Conservation (phyloP, 2,113 vertebrate species). For the Aplodontia rufa region DNA sequence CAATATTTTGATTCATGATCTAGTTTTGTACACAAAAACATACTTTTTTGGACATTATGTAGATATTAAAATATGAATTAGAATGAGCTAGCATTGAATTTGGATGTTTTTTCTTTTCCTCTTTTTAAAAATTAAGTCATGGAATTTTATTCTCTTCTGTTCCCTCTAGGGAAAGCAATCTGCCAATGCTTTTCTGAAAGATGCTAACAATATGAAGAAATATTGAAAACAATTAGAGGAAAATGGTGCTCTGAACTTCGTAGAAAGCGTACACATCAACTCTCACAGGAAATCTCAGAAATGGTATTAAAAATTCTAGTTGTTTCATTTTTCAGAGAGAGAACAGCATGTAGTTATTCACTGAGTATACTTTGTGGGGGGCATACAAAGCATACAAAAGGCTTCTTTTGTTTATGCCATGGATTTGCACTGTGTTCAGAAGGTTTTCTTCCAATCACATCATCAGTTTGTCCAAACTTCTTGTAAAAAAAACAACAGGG, state of each 20-base stretch:
- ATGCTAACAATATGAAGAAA: constrained; percentile 79
- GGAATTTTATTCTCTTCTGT: constrained; percentile 48
- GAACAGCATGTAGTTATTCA: constrained; percentile 73
- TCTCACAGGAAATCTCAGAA: constrained; percentile 76
- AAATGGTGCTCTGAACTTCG: constrained; percentile 68
- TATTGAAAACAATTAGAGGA: constrained; percentile 79
- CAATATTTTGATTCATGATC: background rate
- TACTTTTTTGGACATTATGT: constrained; percentile 8
- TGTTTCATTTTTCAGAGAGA: constrained; percentile 56
- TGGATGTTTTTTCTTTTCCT: constrained; percentile 47
- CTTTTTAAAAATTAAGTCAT: constrained; percentile 74
- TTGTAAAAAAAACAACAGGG: constrained; percentile 47
- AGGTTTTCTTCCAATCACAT: constrained; percentile 31
- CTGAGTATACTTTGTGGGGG: background rate
- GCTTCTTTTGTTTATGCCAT: constrained; percentile 30
- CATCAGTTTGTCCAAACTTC: constrained; percentile 69
- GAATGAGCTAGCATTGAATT: background rate
- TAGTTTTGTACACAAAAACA: background rate
- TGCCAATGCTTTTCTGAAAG: constrained; percentile 74
- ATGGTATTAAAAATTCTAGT: constrained; percentile 50
- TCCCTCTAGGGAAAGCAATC: constrained; percentile 73
- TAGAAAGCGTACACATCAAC: constrained; percentile 64
- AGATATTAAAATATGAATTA: constrained; percentile 35
- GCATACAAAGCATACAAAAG: constrained; percentile 52
- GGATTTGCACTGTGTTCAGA: background rate